Evolutionary conservation across 1,140 invertebrate species (phyloP).

Genomic region (Micrasema minimum): DNA sequence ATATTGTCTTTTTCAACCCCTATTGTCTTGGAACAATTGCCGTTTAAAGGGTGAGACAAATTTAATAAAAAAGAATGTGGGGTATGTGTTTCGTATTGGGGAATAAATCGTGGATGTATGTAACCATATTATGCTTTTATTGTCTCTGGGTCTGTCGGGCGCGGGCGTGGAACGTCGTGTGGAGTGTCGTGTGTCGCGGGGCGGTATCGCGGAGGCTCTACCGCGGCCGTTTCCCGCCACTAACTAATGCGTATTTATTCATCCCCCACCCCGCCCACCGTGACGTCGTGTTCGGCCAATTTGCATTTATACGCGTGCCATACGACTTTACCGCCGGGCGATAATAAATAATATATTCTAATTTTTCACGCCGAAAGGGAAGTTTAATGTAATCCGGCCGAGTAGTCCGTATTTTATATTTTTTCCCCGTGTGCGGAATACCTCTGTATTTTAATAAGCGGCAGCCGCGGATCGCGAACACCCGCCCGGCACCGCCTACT

Average conservation of each 20-base stretch:
- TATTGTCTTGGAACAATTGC: too few species aligned
- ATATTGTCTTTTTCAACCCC: too few species aligned
- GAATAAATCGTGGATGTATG: too few species aligned
- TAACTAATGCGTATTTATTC: conserved; percentile 48
- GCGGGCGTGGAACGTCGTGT: too few species aligned
- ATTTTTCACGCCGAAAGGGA: conserved; percentile 54
- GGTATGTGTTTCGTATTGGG: too few species aligned
- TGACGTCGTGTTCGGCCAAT: conserved; percentile 44
- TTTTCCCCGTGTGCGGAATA: conserved; percentile 40
- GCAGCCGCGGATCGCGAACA: not conserved
- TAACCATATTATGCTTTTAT: too few species aligned
- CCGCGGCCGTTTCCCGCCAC: not conserved
- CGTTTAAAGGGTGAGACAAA: too few species aligned
- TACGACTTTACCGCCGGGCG: conserved; percentile 48
- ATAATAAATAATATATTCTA: conserved; percentile 55
- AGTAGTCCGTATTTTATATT: conserved; percentile 51
- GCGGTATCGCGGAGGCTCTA: not conserved
- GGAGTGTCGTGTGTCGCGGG: not conserved
- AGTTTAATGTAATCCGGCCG: conserved; percentile 52
- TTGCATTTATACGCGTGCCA: conserved; percentile 54
- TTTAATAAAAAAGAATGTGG: too few species aligned
- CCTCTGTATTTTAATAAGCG: conserved; percentile 38
- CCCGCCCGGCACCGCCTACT: not conserved
- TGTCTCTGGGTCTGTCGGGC: too few species aligned
- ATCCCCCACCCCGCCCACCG: conserved; percentile 30